Evolutionary conservation across 2,888 invertebrate species (phyloP), one percentile per base, ranked within the genome.

Genomic region (Cerceris ruficornis): DNA sequence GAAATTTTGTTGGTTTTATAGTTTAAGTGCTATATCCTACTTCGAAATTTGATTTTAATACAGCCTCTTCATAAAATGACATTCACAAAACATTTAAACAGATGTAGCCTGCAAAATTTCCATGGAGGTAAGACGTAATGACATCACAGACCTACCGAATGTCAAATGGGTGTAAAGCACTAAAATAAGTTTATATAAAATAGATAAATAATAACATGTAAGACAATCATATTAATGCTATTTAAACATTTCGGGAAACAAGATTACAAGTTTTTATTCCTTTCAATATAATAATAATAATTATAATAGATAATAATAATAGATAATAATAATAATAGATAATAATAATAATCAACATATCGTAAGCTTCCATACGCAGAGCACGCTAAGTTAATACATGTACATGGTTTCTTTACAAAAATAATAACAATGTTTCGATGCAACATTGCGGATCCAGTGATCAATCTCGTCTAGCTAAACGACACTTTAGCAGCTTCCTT

Each of bases 361-460:
- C 84, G 73, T 89, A 91, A 90, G 90, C 89, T 91, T 90, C 86
- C 87, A 89, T 88, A 88, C 88, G 88, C 89, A 90, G 89, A 90
- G 88, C 88, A 89, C 87, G 88, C 90, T 89, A 89, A 87, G 86
- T 89, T 90, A 89, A 86, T 90, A 89, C 89, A 90, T 89, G 83
- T 90, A 89, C 87, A 89, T 88, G 83, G 75, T 86, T 81, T 90
- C 86, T 90, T 90, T 90, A 90, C 89, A 91, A 91, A 91, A 91
- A 91, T 91, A 91, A 91, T 90, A 91, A 90, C 89, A 90, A 91
- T 91, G 88, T 89, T 85, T 84, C 82, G 79, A 86, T 82, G 83
- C 83, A 90, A 91, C 90, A 90, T 89, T 90, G 88, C 87, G 86
- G 84, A 88, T 87, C 84, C 78, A 77, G 80, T 90, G 85, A 88